Conservation (phyloP, 2,888 invertebrate genomes). For the Acheta domesticus region DNA sequence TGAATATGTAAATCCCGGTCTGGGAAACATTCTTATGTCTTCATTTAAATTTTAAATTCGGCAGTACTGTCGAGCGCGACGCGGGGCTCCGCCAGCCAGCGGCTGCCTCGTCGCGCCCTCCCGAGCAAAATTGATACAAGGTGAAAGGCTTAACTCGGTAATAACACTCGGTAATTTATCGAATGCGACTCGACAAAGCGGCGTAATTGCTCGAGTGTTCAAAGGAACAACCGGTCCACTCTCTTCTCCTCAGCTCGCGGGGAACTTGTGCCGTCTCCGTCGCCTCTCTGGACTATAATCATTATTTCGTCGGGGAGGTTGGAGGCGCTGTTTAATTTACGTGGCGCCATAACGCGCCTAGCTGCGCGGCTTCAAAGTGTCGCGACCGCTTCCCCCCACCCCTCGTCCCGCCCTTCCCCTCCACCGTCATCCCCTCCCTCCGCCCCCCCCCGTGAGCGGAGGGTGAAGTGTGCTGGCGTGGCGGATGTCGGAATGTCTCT, state of each 20-base stretch:
- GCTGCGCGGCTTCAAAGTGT: neutral
- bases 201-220: neutral
- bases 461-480: too few relatives aligned
- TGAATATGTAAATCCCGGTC: neutral
- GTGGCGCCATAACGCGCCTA: neutral
- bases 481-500: too few relatives aligned
- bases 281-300: neutral
- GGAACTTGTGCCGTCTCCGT: too few relatives aligned
- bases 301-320: slow-evolving; percentile 1
- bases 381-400: too few relatives aligned
- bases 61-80: neutral
- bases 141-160: slow-evolving; percentile 18
- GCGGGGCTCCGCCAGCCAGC: neutral
- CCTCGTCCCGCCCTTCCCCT: too few relatives aligned
- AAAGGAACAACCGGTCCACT: neutral
- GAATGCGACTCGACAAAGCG: neutral
- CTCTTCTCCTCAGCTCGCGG: neutral
- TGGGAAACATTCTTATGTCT: neutral
- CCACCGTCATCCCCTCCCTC: too few relatives aligned
- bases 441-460: too few relatives aligned
- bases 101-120: neutral
- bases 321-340: neutral
- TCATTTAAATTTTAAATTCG: slow-evolving; percentile 8
- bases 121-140: slow-evolving; percentile 8
- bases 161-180: slow-evolving; percentile 6